A percentile compares a stretch with the other conserved stretches of the same genome.
These are phyloP conservation scores for Atethmia centrago DNA, from an alignment of 2,888 invertebrate genomes.

Conservation along the genomic window DNA sequence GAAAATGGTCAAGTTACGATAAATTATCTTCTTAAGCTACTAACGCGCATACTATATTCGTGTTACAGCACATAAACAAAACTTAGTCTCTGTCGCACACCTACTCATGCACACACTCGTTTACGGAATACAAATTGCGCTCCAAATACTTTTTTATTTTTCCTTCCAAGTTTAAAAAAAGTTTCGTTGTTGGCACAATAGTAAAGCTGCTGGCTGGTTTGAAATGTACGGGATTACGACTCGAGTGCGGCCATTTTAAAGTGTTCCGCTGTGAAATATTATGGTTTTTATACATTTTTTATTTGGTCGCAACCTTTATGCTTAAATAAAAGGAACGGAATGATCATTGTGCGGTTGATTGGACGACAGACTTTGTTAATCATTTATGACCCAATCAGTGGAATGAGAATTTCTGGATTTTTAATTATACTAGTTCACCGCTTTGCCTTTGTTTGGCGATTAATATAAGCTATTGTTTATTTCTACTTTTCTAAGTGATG, in stretches of 20 bases:
- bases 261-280: constrained; percentile 61
- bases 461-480: not conserved
- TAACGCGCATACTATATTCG: not conserved
- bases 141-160: constrained; percentile 42
- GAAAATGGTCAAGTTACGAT: not conserved
- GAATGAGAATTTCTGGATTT: constrained; percentile 8
- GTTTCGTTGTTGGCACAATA: constrained; percentile 60
- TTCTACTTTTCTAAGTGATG: not conserved
- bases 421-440: not conserved
- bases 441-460: not conserved
- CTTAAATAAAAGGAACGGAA: constrained; percentile 52
- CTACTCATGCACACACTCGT: constrained; percentile 22
- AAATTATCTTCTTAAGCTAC: not conserved
- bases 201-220: constrained; percentile 64
- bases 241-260: constrained; percentile 54
- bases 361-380: constrained; percentile 25
- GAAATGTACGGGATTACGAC: constrained; percentile 64
- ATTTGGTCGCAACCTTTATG: constrained; percentile 56
- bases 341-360: constrained; percentile 30
- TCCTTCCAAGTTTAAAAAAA: constrained; percentile 58
- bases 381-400: constrained; percentile 28
- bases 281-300: constrained; percentile 57
- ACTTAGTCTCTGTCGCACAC: not conserved
- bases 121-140: constrained; percentile 45
- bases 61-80: not conserved